phyloP scores from a whole-genome alignment of 30 jellyfish, hydroid and myxozoan species.

The Mastigias papua region DNA sequence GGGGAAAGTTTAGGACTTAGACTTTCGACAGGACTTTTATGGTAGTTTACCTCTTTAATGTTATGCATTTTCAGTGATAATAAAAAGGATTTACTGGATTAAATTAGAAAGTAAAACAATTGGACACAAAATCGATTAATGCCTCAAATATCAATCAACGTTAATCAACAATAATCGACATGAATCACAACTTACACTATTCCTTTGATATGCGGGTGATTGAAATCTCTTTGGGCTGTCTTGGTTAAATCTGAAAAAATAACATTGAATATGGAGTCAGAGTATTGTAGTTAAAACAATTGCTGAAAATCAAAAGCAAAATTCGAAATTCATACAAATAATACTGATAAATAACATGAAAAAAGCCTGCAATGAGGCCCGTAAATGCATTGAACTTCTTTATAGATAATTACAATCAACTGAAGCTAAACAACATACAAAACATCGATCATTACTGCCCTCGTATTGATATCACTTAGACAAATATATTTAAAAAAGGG shows the following conservation, averaged over 20 bases:
- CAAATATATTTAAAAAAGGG: no score
- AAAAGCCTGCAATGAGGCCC: not conserved
- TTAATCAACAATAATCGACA: no score
- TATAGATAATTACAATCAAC: not conserved
- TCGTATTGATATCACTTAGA: no score
- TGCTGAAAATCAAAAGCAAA: not conserved
- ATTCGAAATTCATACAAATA: not conserved
- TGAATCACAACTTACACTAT: not conserved
- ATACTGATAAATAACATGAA: not conserved
- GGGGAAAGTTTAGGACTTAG: no score
- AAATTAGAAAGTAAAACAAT: no score
- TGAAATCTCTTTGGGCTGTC: constrained; percentile 19
- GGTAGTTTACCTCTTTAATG: no score
- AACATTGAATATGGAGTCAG: not conserved
- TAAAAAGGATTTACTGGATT: no score
- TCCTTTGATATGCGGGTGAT: constrained; percentile 6
- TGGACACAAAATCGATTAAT: no score
- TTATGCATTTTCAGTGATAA: no score
- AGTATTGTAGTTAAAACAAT: not conserved
- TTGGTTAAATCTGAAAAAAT: constrained; percentile 6
- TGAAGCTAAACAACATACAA: not conserved
- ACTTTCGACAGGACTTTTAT: no score
- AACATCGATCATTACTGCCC: no score
- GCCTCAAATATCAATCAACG: no score
- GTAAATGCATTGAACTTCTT: not conserved